Percentiles rank a stretch among this genome's conserved stretches.
Conservation (phyloP, 2,113 vertebrate species). For the Probosciger aterrimus region DNA sequence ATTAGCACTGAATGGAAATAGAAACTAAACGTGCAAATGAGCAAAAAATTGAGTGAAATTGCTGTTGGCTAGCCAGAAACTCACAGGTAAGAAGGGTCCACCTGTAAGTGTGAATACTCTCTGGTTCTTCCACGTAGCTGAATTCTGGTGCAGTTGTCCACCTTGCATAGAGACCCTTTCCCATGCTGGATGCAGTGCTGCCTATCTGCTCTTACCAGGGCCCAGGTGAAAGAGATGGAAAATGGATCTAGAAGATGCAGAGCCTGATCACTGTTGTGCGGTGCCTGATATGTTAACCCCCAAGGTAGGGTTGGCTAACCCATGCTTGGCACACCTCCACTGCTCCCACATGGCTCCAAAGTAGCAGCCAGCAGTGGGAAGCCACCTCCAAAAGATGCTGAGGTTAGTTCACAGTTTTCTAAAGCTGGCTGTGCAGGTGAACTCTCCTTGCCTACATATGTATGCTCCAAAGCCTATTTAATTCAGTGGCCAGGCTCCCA, state of each 20-base stretch:
- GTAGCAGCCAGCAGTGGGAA: background rate
- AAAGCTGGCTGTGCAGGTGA: background rate
- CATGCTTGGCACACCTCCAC: background rate
- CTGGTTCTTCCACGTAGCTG: background rate
- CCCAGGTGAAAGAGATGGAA: background rate
- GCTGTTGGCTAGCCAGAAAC: background rate
- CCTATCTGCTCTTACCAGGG: background rate
- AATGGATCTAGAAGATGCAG: background rate
- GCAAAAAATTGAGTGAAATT: background rate
- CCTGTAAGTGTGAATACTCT: background rate
- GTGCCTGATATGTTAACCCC: background rate
- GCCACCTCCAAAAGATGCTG: background rate
- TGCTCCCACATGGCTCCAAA: background rate
- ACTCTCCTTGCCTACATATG: background rate
- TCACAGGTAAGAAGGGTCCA: background rate
- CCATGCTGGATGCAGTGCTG: background rate
- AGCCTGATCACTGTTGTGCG: background rate
- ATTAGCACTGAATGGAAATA: background rate
- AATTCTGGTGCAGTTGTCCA: background rate
- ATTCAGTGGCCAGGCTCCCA: background rate
- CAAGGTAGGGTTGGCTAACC: background rate
- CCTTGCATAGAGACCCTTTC: background rate
- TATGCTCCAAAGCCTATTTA: background rate
- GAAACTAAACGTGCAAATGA: background rate
- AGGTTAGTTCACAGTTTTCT: background rate